Evolutionary conservation across 1,140 invertebrate genomes (phyloP), one percentile per base, ranked within the genome.

Genomic region (Scaptomyza hsui): DNA sequence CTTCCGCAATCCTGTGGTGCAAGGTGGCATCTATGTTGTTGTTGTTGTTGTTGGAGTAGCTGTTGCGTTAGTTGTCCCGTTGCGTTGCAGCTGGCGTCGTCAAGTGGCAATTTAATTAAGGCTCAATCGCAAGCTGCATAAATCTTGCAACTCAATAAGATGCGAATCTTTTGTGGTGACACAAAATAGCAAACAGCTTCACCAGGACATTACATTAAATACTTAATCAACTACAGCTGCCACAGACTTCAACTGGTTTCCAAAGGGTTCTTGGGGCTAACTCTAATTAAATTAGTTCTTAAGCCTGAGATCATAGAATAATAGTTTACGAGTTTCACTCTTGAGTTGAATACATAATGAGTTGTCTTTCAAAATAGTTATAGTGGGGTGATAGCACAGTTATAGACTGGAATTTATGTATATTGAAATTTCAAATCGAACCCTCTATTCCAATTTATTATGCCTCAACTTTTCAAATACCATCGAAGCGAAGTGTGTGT

Each of bases 31-130:
- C 18, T 44, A n/a, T 4, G 57, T 32, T 18, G 3, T 24, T 4
- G 0, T 4, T 24, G 6, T 37, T n/a, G n/a, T n/a, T n/a, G n/a
- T n/a, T n/a, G n/a, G n/a, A n/a, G 18, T 26, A 16, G 13, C 9
- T 60, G 26, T 56, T 44, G 51, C 13, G 6, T 24, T 29, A 26
- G 26, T 7, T 44, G 10, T 42, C 9, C 24, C 1, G 0, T 42
- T 26, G 10, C 32, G 13, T 9, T 49, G 32, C 45, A 21, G 18
- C 26, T 42, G 29, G 16, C 35, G 9, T 15, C 47, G 18, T 29
- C 48, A 21, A 65, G 68, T 65, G 61, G 53, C 68, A 71, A 65
- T 71, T 71, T 71, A 71, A 71, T 65, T 65, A 71, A 65, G 52
- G 47, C 52, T 65, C 68, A 65, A 71, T 71, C 61, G 52, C 63